phyloP scores from a whole-genome alignment of 2,113 vertebrate species.

The Coptodon rendalli region DNA sequence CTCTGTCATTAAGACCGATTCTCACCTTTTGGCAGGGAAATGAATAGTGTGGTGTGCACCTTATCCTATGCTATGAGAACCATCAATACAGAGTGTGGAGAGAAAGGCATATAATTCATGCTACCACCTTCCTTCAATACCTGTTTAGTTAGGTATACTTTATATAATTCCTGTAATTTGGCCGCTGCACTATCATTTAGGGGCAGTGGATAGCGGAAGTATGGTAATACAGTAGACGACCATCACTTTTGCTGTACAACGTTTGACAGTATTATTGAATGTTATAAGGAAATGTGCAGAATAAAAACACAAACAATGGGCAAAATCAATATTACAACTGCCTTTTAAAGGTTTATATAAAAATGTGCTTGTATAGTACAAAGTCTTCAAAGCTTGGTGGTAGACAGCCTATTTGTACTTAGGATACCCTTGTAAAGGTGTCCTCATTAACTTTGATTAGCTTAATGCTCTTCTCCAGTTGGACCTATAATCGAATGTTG shows the following conservation, averaged over 20 bases:
- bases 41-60: conserved; percentile 2
- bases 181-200: background rate
- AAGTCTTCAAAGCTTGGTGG: background rate
- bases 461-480: background rate
- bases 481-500: background rate
- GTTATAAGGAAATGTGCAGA: background rate
- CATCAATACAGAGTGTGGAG: background rate
- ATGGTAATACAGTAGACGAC: background rate
- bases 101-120: background rate
- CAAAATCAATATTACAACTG: background rate
- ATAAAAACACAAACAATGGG: background rate
- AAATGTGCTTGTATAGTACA: background rate
- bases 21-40: conserved; percentile 34
- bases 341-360: background rate
- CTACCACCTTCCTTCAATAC: background rate
- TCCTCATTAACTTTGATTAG: background rate
- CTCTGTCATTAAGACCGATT: conserved; percentile 37
- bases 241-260: background rate
- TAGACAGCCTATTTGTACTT: background rate
- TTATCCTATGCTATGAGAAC: background rate
- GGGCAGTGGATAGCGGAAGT: background rate
- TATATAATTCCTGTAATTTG: background rate
- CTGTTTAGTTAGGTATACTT: background rate
- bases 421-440: background rate
- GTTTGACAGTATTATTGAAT: background rate